Percentiles rank a stretch among this genome's conserved stretches.
These are phyloP conservation scores for Dissostichus mawsoni DNA, from an alignment of 2,113 vertebrate genomes.

Conservation along the genomic window DNA sequence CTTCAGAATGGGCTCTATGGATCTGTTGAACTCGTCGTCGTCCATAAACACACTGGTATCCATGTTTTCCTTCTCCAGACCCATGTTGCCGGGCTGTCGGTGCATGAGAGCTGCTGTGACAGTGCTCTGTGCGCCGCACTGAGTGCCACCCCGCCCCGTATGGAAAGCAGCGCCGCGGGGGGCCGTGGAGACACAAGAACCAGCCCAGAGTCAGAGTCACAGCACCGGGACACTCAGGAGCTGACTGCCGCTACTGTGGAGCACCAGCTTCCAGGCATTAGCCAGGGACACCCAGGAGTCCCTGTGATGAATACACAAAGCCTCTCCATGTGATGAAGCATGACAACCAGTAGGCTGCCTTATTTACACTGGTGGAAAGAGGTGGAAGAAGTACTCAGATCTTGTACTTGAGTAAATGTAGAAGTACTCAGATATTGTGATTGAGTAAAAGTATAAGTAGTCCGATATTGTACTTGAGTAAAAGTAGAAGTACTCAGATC, in stretches of 20 bases:
- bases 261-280: neutral
- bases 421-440: too few species aligned
- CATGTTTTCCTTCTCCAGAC: conserved; percentile 89
- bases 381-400: too few species aligned
- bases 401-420: too few species aligned
- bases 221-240: conserved; percentile 14
- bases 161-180: conserved; percentile 55
- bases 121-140: conserved; percentile 31
- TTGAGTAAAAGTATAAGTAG: too few species aligned
- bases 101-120: conserved; percentile 35
- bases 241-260: conserved; percentile 45
- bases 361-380: too few species aligned
- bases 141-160: conserved; percentile 69
- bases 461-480: too few species aligned
- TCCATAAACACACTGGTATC: conserved; percentile 90
- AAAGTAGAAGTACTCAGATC: too few species aligned
- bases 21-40: conserved; percentile 86
- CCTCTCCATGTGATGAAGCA: conserved; percentile 22
- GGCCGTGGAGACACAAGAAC: conserved; percentile 49
- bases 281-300: neutral
- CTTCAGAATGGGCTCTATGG: conserved; percentile 81
- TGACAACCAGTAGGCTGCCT: neutral
- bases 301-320: neutral
- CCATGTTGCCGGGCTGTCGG: conserved; percentile 80
- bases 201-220: conserved; percentile 48